Base-by-base conservation (phyloP, 1,140 invertebrate species). In the Pseudomyrmex pallidus region DNA sequence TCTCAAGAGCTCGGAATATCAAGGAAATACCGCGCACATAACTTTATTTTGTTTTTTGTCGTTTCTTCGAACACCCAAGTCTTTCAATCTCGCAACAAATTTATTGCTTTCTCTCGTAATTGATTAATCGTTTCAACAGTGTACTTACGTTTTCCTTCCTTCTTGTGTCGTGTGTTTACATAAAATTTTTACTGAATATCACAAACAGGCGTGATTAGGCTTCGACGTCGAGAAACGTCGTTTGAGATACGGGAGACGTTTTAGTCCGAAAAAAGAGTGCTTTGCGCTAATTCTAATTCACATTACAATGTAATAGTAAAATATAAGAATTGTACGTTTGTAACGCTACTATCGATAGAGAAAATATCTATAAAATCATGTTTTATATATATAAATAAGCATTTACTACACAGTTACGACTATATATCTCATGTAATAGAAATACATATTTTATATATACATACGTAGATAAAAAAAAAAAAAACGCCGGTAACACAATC, bases 171-270 rank as follows among this genome's bases (percentile, higher is more conserved):
- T 74, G 56, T n/a, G 13, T 80, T 20, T 84, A 84, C 44, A 3
- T 85, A 84, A 86, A 25, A 15, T 88, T 88, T 62, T 73, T 59
- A 83, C 54, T 70, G 73, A 63, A 82, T 88, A 88, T 88, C 87
- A 88, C 87, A 85, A 85, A 85, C 66, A 73, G n/a, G 46, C 82
- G 84, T 80, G 83, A 87, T 87, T 88, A 87, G 87, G 87, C 87
- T 87, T 85, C 20, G 57, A 87, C 64, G 74, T 85, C n/a, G 22
- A 78, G 87, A 84, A 64, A 84, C 61, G 17, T 74, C 77, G 12
- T 80, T 84, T 84, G 10, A 84, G 66, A 87, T 56, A 80, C 59
- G 44, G 35, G 59, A 73, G 83, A 74, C 56, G 67, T 52, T 67
- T 67, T 48, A 52, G 10, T 74, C 68, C 52, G n/a, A 85, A 82